A percentile compares a stretch with the other conserved stretches of the same genome.
Conservation (phyloP, 2,888 invertebrate species). For the Caenorhabditis japonica region DNA sequence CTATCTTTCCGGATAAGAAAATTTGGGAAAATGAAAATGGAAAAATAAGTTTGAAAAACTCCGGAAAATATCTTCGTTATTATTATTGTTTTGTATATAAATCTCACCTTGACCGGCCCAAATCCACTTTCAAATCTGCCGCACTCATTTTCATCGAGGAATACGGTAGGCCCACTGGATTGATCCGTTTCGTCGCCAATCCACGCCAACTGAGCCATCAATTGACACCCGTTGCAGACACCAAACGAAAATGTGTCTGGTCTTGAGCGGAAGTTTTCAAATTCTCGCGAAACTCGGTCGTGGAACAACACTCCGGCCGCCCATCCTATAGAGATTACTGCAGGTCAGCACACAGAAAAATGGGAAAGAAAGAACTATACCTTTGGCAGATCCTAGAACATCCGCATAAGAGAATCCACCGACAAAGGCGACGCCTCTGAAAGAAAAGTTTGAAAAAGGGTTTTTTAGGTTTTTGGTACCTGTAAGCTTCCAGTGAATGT, state of each 20-base stretch:
- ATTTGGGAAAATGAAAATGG: too few relatives aligned
- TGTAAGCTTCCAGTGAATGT: constrained; percentile 32
- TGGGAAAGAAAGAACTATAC: too few relatives aligned
- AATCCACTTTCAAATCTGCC: constrained; percentile 90
- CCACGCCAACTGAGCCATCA: constrained; percentile 94
- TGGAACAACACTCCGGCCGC: constrained; percentile 80
- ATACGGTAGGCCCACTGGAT: constrained; percentile 65
- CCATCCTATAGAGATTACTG: constrained; percentile 22
- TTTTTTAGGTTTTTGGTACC: constrained; percentile 19
- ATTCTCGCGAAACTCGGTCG: constrained; percentile 84
- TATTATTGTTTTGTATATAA: too few relatives aligned
- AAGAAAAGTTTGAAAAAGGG: constrained; percentile 80
- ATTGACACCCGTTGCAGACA: constrained; percentile 97
- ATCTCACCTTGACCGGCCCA: constrained; percentile 82
- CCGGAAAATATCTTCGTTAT: too few relatives aligned
- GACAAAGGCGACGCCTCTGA: constrained; percentile 90
- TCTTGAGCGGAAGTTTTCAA: constrained; percentile 84
- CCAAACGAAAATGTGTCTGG: constrained; percentile 92
- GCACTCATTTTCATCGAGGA: constrained; percentile 87
- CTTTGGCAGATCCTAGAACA: constrained; percentile 95
- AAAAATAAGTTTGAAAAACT: neutral
- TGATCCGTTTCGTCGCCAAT: constrained; percentile 78
- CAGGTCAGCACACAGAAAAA: neutral
- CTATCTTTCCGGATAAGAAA: too few relatives aligned
- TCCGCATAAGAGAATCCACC: constrained; percentile 99